Percentiles rank a stretch among this genome's conserved stretches.
Evolutionary conservation across 2,797 vertebrate species (phyloP).

Genomic region (Xenopus petersii): DNA sequence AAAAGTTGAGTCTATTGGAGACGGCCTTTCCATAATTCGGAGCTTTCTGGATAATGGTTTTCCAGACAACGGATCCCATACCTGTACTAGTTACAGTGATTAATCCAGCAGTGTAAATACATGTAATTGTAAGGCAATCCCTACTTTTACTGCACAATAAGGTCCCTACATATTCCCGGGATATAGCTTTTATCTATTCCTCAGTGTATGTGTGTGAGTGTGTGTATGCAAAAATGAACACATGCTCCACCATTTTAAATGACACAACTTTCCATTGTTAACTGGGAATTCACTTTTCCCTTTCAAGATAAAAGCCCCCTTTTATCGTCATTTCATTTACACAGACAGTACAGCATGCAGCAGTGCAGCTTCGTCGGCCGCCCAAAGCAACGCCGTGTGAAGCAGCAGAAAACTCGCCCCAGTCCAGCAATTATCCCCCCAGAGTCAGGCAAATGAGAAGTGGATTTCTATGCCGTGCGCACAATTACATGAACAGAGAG

Average conservation of each 20-base stretch:
- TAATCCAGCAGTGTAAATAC: too few relatives aligned
- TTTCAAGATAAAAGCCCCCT: slow-evolving; percentile 40
- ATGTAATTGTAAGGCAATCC: too few relatives aligned
- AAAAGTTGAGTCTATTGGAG: too few relatives aligned
- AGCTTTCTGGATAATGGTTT: too few relatives aligned
- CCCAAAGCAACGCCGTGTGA: slow-evolving; percentile 24
- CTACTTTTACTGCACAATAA: too few relatives aligned
- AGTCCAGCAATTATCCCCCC: slow-evolving; percentile 32
- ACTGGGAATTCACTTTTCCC: slow-evolving; percentile 20
- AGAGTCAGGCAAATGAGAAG: slow-evolving; percentile 10
- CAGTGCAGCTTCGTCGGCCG: slow-evolving; percentile 29
- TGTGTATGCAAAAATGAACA: neutral
- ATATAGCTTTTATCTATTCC: too few relatives aligned
- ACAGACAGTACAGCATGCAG: slow-evolving; percentile 28
- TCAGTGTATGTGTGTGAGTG: neutral
- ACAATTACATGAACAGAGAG: slow-evolving; percentile 24
- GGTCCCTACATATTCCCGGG: too few relatives aligned
- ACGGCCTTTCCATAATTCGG: too few relatives aligned
- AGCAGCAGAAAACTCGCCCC: slow-evolving; percentile 31
- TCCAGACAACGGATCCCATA: too few relatives aligned
- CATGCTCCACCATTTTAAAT: slow-evolving; percentile 2
- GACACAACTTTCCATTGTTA: slow-evolving; percentile 2
- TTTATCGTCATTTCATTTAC: slow-evolving; percentile 21
- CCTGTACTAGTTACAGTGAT: too few relatives aligned
- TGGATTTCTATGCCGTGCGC: slow-evolving; percentile 25